phyloP scores from a whole-genome alignment of 2,113 vertebrate species.

The Thermophis baileyi region DNA sequence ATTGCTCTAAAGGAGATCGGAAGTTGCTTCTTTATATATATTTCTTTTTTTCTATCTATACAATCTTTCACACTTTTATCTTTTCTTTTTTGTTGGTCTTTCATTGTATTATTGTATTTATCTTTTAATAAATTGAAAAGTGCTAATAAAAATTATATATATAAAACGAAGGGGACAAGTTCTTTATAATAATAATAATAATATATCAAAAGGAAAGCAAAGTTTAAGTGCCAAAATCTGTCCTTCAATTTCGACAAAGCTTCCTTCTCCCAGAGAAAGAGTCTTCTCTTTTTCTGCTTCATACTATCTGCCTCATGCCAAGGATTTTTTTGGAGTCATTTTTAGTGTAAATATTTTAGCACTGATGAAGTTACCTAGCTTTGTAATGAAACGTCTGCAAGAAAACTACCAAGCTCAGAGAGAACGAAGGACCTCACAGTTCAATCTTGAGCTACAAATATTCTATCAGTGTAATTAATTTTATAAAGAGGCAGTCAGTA shows the following conservation, averaged over 20 bases:
- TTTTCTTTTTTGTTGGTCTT: not conserved
- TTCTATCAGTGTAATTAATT: not conserved
- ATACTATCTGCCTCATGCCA: not conserved
- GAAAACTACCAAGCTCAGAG: not conserved
- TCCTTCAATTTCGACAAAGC: not conserved
- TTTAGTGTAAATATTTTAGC: not conserved
- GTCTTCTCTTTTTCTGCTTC: not conserved
- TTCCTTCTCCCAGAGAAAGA: not conserved
- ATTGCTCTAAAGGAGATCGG: not conserved
- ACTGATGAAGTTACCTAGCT: not conserved
- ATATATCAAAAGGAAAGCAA: not conserved
- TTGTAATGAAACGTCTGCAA: not conserved
- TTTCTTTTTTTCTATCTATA: not conserved
- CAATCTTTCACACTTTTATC: not conserved
- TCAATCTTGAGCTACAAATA: not conserved
- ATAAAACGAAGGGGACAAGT: not conserved
- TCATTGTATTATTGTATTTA: not conserved
- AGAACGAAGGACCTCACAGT: not conserved
- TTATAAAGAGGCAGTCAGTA: not conserved
- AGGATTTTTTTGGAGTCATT: not conserved
- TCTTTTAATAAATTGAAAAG: not conserved
- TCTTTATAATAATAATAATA: not conserved
- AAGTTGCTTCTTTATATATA: not conserved
- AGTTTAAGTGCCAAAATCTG: not conserved
- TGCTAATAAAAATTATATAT: not conserved